Evolutionary conservation across 2,113 vertebrate genomes (phyloP), one percentile per base, ranked within the genome.

Genomic region (Phyllostomus discolor): DNA sequence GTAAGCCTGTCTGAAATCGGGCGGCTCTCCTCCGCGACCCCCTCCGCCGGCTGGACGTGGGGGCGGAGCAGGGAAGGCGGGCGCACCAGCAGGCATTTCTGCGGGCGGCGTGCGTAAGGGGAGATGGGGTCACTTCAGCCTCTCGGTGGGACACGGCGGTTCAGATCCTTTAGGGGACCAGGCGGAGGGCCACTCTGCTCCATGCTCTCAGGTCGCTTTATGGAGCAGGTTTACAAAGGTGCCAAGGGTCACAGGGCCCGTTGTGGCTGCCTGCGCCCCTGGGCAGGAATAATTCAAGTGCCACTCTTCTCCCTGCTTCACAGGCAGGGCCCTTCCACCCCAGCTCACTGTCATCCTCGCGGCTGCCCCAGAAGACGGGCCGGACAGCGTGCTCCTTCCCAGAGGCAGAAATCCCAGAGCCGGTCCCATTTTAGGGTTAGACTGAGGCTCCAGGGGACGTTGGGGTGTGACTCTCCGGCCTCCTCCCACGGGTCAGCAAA

Each of bases 41-140:
- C 7, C 2, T 28, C 75, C 43, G 1, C 16, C 33, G 28, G 76
- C 62, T 48, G 0, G 9, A 1, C 5, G 5, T 2, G 12, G 46
- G 41, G 50, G 31, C 22, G 10, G 33, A 57, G 24, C 22, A 1
- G 59, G 50, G 67, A 33, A 48, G 54, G 38, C 15, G 1, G 12
- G 8, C 28, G 50, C 70, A 10, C 4, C 26, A 14, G 54, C 19
- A 28, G 59, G 75, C 15, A 6, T 28, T 4, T 59, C 31, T 54
- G n/a, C 1, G 4, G 20, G 22, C 2, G 24, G 66, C 8, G 2
- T 0, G 0, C 16, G 24, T 19, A 11, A 80, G 43, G 33, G 59
- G 4, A 33, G 14, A 20, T 9, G 2, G 14, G 16, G 10, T 33
- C 0, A 24, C 46, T 46, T 89, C 46, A 41, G 28, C 48, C 46